Evolutionary conservation across 2,797 vertebrate species (phyloP).

Genomic region (Ceyx erithaca): DNA sequence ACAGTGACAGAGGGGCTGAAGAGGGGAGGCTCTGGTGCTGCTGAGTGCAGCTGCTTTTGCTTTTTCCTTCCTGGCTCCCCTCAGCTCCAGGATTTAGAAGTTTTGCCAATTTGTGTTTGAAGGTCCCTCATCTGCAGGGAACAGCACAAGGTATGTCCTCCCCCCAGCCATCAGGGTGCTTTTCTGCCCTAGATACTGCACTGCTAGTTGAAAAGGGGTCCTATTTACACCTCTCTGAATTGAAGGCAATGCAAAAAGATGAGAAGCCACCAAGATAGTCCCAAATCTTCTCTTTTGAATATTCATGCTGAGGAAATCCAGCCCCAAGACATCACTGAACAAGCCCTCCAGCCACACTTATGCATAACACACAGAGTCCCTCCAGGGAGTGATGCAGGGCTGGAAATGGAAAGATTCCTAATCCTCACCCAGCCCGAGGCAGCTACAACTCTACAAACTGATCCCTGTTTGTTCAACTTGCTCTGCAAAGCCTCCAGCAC

Average conservation of each 20-base stretch:
- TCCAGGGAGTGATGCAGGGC: neutral
- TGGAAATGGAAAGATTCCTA: no score
- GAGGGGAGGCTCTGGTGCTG: neutral
- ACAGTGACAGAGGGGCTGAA: neutral
- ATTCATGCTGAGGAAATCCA: neutral
- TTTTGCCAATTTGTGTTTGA: neutral
- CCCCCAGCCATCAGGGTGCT: neutral
- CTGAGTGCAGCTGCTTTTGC: rapidly evolving
- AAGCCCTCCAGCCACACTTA: neutral
- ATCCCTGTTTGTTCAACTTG: neutral
- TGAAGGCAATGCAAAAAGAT: neutral
- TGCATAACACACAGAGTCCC: rapidly evolving
- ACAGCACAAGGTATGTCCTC: neutral
- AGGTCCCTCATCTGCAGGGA: neutral
- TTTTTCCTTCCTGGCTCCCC: neutral
- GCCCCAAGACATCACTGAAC: neutral
- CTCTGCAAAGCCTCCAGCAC: neutral
- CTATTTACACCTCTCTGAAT: neutral
- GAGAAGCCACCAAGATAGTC: neutral
- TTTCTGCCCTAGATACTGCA: neutral
- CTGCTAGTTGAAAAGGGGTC: neutral
- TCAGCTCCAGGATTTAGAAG: neutral
- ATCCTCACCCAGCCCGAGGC: neutral
- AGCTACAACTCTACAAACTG: neutral
- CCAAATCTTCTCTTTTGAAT: neutral